Conservation (phyloP, 1,140 invertebrate genomes). For the Vollenhovia emeryi region DNA sequence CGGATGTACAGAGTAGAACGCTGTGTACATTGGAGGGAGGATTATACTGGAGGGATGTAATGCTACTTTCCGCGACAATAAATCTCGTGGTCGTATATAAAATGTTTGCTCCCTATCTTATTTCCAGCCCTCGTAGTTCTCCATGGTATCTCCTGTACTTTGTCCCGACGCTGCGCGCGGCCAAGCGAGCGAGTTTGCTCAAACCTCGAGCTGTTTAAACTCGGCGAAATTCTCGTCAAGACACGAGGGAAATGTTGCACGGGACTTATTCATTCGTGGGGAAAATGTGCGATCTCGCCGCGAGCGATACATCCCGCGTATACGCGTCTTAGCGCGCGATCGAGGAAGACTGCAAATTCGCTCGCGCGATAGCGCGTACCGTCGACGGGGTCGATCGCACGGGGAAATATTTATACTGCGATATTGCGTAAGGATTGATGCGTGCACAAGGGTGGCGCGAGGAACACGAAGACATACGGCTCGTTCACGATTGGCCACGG, state of each 20-base stretch:
- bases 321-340: neutral
- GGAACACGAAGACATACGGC: slow-evolving; percentile 37
- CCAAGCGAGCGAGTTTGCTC: neutral
- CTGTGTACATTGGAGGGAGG: neutral
- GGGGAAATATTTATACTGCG: neutral
- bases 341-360: neutral
- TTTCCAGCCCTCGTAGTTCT: neutral
- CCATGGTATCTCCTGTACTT: neutral
- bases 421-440: slow-evolving; percentile 49
- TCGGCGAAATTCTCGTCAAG: neutral
- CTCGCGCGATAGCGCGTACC: slow-evolving; percentile 1
- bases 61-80: neutral
- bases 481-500: slow-evolving; percentile 41
- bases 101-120: neutral
- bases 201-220: neutral
- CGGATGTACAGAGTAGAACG: neutral
- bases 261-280: neutral
- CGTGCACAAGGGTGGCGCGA: slow-evolving; percentile 34
- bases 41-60: slow-evolving; percentile 14
- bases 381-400: neutral
- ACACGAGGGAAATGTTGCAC: neutral
- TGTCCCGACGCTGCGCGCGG: neutral
- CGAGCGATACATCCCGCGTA: neutral
- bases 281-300: neutral
- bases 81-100: neutral